Evolutionary conservation across 2,888 invertebrate genomes (phyloP).

Genomic region (Electrophaes corylata): DNA sequence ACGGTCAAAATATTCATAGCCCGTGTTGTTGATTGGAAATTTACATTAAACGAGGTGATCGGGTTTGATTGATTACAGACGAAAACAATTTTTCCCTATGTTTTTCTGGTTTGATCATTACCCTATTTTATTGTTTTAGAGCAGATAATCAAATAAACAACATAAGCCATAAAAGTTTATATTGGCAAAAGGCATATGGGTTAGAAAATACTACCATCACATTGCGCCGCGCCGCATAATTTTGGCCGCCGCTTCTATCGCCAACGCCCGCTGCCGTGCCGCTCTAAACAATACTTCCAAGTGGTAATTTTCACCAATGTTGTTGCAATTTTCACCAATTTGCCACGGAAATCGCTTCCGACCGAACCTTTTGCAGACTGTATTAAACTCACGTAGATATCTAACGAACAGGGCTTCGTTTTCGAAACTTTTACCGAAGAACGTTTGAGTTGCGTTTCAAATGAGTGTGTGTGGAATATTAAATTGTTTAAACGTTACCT

Average conservation of each 20-base stretch:
- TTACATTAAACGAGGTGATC: slow-evolving; percentile 26
- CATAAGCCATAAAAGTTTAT: slow-evolving; percentile 34
- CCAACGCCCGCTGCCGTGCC: slow-evolving; percentile 45
- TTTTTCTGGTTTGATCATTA: background rate
- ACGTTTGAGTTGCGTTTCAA: slow-evolving; percentile 80
- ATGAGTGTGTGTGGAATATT: slow-evolving; percentile 82
- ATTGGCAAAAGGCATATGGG: slow-evolving; percentile 36
- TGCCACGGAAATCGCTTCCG: slow-evolving; percentile 70
- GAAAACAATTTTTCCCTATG: slow-evolving; percentile 19
- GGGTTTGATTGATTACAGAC: slow-evolving; percentile 27
- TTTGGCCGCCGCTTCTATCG: slow-evolving; percentile 45
- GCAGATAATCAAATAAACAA: background rate
- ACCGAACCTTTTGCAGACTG: slow-evolving; percentile 67
- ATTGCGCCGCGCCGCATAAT: slow-evolving; percentile 65
- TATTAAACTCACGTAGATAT: slow-evolving; percentile 84
- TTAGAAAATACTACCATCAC: slow-evolving; percentile 55
- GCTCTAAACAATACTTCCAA: slow-evolving; percentile 74
- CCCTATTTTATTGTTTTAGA: too few species aligned
- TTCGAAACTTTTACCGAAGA: slow-evolving; percentile 78
- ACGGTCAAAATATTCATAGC: slow-evolving; percentile 49
- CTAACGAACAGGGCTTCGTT: slow-evolving; percentile 82
- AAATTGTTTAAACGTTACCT: slow-evolving; percentile 83
- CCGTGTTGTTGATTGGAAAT: slow-evolving; percentile 39
- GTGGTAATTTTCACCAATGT: slow-evolving; percentile 80
- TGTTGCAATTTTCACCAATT: slow-evolving; percentile 82